Evolutionary conservation across 2,797 vertebrate genomes (phyloP), one percentile per base, ranked within the genome.

Genomic region (Mustela erminea): DNA sequence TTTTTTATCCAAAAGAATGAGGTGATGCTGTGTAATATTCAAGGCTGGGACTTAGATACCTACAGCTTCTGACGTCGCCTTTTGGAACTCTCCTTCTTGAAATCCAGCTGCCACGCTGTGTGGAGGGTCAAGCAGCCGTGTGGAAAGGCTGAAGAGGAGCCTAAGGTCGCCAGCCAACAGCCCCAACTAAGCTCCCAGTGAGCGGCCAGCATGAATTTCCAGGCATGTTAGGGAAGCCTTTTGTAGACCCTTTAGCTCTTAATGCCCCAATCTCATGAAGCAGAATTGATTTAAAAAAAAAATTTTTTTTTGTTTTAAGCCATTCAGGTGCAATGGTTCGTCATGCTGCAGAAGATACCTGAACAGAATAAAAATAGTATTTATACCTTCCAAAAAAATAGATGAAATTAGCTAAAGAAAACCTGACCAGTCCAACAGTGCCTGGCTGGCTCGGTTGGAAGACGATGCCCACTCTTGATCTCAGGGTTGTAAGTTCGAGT

Each of bases 81-180:
- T 62, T 49, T 74, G 58, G 38, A 46, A 91, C 10, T 20, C n/a
- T 91, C 35, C 52, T 82, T 84, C 41, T 75, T 75, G 17, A 83
- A 83, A 92, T 81, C 52, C 23, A 83, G 38, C 41, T 1, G 0
- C 66, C 80, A 83, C 9, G 8, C 66, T 60, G 41, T 88, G 27
- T 41, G 18, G 27, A 94, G 49, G 77, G 81, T 88, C 27, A 46
- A 74, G 80, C 80, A 84, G 54, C 54, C 15, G 14, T 9, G 41
- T 72, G n/a, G 78, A 82, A 88, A 94, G 66, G n/a, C 78, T 46
- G 20, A 62, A 38, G 86, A 88, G 27, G 35, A 94, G 64, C 72
- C 18, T 18, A 94, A 94, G 15, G 14, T 25, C 20, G 10, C 27
- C 64, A 14, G 25, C 25, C 64, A 88, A 82, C 7, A 74, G 27